Evolutionary conservation across 2,888 invertebrate genomes (phyloP).

Genomic region (Dysmachus trigonus): DNA sequence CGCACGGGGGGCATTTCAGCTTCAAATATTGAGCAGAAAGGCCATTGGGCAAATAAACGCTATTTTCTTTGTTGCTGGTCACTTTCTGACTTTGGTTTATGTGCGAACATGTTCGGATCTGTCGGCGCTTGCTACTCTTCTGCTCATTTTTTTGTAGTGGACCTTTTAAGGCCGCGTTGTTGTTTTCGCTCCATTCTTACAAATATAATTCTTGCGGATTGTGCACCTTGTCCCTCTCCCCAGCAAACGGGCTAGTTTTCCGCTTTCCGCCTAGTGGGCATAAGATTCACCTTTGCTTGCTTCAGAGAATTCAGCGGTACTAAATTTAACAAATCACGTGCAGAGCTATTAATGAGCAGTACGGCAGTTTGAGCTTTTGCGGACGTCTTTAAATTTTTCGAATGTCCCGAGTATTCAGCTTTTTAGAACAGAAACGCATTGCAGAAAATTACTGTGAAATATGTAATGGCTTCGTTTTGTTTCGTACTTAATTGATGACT

Average conservation of each 20-base stretch:
- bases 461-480: neutral
- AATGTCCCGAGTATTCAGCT: neutral
- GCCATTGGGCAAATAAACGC: neutral
- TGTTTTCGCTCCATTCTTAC: neutral
- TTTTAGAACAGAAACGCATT: neutral
- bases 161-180: slow-evolving; percentile 19
- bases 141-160: neutral
- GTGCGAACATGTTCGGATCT: neutral
- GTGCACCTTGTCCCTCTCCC: neutral
- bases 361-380: neutral
- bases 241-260: neutral
- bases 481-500: neutral
- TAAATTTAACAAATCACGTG: neutral
- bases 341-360: neutral
- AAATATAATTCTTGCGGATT: neutral
- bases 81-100: neutral
- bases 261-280: neutral
- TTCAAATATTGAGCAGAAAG: neutral
- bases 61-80: neutral
- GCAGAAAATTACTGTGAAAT: neutral
- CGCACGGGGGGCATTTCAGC: neutral
- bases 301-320: neutral
- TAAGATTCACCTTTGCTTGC: neutral
- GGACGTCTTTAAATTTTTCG: neutral
- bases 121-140: neutral